A percentile compares a stretch with the other conserved stretches of the same genome.
Conservation (phyloP, 2,797 vertebrate species). For the Steatocranus sp. region DNA sequence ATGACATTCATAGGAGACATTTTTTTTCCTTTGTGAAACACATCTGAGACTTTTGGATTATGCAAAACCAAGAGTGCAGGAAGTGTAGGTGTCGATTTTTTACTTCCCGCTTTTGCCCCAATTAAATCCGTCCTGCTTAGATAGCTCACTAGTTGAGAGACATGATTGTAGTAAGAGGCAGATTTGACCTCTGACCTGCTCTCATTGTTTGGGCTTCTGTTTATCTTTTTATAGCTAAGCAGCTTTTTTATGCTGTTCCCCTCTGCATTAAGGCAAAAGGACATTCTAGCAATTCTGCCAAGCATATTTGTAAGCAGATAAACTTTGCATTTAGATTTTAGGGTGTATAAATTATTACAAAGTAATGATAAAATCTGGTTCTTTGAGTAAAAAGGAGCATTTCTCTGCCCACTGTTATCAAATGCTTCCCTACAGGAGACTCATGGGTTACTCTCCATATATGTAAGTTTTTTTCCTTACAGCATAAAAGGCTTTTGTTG, state of each 20-base stretch:
- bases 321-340: not conserved
- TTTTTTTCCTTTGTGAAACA: not conserved
- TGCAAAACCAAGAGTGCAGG: not conserved
- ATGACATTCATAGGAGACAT: not conserved
- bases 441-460: not conserved
- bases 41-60: not conserved
- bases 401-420: not conserved
- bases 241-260: constrained; percentile 15
- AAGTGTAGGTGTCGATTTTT: not conserved
- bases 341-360: not conserved
- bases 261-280: not conserved
- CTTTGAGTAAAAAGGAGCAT: not conserved
- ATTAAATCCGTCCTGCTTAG: constrained; percentile 5
- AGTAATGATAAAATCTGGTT: not conserved
- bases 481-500: not conserved
- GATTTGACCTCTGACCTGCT: constrained; percentile 16
- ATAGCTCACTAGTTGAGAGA: not conserved
- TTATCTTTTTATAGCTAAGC: constrained; percentile 17
- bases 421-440: not conserved
- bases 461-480: not conserved
- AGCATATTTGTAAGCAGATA: not conserved
- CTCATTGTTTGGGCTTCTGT: constrained; percentile 1
- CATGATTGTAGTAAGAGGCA: not conserved
- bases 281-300: not conserved
- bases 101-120: not conserved